These are phyloP conservation scores for Erinaceus europaeus DNA, from an alignment of 2,113 vertebrate genomes.

Conservation along the genomic window DNA sequence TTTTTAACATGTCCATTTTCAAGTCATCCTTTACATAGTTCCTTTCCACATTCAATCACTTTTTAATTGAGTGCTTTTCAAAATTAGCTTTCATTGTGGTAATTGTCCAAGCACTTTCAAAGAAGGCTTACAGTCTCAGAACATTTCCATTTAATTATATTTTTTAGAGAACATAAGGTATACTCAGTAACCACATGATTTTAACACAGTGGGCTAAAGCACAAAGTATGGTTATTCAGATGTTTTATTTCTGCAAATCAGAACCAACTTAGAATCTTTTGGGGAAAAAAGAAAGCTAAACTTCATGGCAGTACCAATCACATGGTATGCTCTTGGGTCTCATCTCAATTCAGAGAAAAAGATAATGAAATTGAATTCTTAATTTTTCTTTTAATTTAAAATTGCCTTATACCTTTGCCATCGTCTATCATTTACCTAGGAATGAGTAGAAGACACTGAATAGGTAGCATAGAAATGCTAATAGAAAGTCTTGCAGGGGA, in stretches of 20 bases:
- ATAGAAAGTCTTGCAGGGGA: too few relatives aligned
- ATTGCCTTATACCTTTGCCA: background rate
- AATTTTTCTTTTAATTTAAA: too few relatives aligned
- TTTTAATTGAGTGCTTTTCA: constrained; percentile 46
- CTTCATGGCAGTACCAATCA: background rate
- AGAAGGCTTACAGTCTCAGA: constrained; percentile 20
- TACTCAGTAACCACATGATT: constrained; percentile 34
- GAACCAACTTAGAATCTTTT: background rate
- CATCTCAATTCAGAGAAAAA: constrained; percentile 22
- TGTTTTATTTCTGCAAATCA: constrained; percentile 4
- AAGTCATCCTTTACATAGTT: background rate
- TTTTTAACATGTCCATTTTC: too few relatives aligned
- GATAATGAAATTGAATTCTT: constrained; percentile 15
- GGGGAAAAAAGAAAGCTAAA: background rate
- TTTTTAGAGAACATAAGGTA: constrained; percentile 60
- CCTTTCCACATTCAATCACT: background rate
- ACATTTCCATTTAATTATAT: constrained; percentile 41
- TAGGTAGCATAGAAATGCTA: too few relatives aligned
- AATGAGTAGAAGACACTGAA: background rate
- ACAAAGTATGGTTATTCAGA: constrained; percentile 41
- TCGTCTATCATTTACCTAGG: background rate
- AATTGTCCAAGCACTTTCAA: constrained; percentile 16
- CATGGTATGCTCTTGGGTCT: background rate
- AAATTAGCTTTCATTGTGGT: constrained; percentile 43
- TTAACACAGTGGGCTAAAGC: constrained; percentile 35